These are phyloP conservation scores for Rhabditophanes sp. DNA, from an alignment of 2,888 invertebrate species.

Conservation along the genomic window DNA sequence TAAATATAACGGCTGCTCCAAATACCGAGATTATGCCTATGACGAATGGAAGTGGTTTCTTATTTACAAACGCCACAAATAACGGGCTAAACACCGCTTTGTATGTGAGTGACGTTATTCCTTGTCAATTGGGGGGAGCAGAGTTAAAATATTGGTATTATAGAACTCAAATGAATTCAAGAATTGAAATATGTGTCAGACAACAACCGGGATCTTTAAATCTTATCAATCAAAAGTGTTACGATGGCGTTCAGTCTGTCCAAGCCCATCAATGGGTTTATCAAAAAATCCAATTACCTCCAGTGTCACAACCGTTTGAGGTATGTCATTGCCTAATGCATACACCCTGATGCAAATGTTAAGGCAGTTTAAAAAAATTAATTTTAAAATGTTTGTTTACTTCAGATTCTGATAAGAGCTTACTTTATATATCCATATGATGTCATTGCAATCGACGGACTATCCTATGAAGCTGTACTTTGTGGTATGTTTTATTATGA, in stretches of 20 bases:
- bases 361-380: too few relatives aligned
- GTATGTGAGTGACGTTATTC: conserved; percentile 21
- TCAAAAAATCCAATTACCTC: conserved; percentile 28
- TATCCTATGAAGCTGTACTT: conserved; percentile 28
- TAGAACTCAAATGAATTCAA: conserved; percentile 25
- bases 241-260: conserved; percentile 24
- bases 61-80: too few relatives aligned
- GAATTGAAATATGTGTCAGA: conserved; percentile 29
- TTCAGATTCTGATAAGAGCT: conserved; percentile 30
- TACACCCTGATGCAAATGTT: too few relatives aligned
- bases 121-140: conserved; percentile 33
- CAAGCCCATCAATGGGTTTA: conserved; percentile 36
- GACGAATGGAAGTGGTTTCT: too few relatives aligned
- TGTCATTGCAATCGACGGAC: conserved; percentile 34
- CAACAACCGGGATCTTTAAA: conserved; percentile 30
- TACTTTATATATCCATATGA: conserved; percentile 25
- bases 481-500: conserved; percentile 21
- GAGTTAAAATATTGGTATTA: conserved; percentile 37
- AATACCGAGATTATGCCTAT: too few relatives aligned
- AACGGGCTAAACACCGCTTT: too few relatives aligned
- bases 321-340: conserved; percentile 9
- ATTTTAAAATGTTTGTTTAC: neutral
- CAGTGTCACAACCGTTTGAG: conserved; percentile 33
- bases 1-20: too few relatives aligned
- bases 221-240: conserved; percentile 21